phyloP scores from a whole-genome alignment of 2,797 vertebrate species.

The Lepilemur septentrionalis region DNA sequence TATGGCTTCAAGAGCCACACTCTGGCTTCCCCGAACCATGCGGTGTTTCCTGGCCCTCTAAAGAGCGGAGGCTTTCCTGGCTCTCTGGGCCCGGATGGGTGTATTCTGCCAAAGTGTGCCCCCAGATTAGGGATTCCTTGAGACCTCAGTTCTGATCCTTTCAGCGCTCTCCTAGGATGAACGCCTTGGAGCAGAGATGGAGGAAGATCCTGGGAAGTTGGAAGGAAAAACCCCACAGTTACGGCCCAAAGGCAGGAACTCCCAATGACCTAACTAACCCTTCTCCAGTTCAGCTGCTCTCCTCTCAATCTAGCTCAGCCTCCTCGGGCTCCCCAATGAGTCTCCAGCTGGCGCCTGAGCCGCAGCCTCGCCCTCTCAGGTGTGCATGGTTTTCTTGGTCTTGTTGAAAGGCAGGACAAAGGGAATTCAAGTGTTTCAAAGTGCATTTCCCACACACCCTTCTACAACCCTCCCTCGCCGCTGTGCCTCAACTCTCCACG shows the following conservation, averaged over 20 bases:
- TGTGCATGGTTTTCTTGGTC: neutral
- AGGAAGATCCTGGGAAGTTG: neutral
- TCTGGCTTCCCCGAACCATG: neutral
- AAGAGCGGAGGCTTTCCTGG: neutral
- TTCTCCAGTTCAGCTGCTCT: neutral
- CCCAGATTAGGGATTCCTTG: neutral
- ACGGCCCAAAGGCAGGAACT: neutral
- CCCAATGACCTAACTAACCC: too few relatives aligned
- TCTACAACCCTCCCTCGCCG: too few relatives aligned
- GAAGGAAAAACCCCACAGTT: neutral
- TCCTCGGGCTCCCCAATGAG: rapidly evolving
- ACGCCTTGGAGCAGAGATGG: neutral
- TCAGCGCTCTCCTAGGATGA: neutral
- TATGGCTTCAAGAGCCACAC: too few relatives aligned
- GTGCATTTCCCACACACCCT: neutral
- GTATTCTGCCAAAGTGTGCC: neutral
- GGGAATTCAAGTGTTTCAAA: neutral
- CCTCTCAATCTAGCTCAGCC: neutral
- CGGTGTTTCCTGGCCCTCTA: neutral
- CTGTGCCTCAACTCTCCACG: rapidly evolving
- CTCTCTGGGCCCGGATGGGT: rapidly evolving
- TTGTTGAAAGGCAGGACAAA: neutral
- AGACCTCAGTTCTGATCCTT: neutral
- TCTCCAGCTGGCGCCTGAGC: neutral
- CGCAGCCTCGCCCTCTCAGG: neutral